These are phyloP conservation scores for Cydia pomonella DNA, from an alignment of 1,140 invertebrate genomes.

Conservation along the genomic window DNA sequence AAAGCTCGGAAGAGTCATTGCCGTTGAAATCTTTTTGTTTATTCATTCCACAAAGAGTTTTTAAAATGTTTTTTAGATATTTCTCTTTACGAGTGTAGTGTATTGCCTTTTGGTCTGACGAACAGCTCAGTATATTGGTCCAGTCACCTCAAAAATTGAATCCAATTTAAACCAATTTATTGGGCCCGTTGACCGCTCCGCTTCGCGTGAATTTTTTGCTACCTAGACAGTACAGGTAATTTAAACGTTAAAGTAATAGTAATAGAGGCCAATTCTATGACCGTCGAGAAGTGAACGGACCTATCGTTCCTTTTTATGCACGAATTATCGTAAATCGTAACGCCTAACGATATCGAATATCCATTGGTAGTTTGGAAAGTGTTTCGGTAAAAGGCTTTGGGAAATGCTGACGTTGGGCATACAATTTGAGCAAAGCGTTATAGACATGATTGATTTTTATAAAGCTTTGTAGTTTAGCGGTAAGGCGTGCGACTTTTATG, in stretches of 20 bases:
- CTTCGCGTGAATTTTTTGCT: constrained; percentile 20
- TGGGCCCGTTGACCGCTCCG: not conserved
- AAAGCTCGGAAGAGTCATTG: too few species aligned
- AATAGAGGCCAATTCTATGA: not conserved
- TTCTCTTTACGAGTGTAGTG: too few species aligned
- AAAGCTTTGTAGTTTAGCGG: not conserved
- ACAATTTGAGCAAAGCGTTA: constrained; percentile 7
- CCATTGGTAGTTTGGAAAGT: constrained; percentile 19
- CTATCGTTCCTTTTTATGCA: constrained; percentile 25
- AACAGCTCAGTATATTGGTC: too few species aligned
- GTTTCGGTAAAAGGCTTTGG: constrained; percentile 18
- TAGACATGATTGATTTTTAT: not conserved
- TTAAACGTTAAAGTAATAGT: not conserved
- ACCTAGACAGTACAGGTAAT: not conserved
- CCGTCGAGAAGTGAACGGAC: not conserved
- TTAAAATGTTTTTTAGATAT: too few species aligned
- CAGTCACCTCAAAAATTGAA: not conserved
- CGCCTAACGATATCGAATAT: constrained; percentile 26
- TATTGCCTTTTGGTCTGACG: too few species aligned
- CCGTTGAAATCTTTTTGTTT: too few species aligned
- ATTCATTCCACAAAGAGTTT: too few species aligned
- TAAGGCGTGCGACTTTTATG: too few species aligned
- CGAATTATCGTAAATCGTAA: constrained; percentile 31
- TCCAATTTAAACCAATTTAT: constrained; percentile 21
- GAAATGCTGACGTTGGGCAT: constrained; percentile 13